Base-by-base conservation (phyloP, 2,888 invertebrate genomes). In the Eretmocerus hayati region DNA sequence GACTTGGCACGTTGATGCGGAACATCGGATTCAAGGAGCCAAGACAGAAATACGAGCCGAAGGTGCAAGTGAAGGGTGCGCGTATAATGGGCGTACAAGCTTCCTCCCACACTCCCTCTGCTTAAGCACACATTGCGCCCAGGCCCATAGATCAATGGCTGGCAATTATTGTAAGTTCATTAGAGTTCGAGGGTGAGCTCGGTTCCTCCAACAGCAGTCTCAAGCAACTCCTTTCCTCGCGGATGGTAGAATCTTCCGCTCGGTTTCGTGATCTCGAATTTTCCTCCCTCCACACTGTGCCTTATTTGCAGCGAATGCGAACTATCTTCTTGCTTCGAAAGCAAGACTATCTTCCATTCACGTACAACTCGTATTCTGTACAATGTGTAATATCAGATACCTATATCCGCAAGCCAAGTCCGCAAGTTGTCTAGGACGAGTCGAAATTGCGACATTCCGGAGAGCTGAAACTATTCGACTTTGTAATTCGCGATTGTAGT, bases 131-230 rank as follows among this genome's bases (percentile, higher is more conserved):
- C 61, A 62, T 63, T 62, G 65, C 66, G 67, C 63, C 64, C 66
- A 62, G 61, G 64, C 58, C 64, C 64, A 70, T 69, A 68, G 69
- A 71, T 70, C 70, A 69, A 71, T 70, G 66, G 68, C 61, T 67
- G 65, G 69, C 65, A 69, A 71, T 71, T 69, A 71, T 69, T 67
- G 70, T 68, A 71, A 70, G 70, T 69, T 70, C 70, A 70, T 71
- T 71, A 69, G 67, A 70, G 60, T 54, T 52, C 26, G 44, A 13
- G n/a, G 8, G 26, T 26, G 8, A 11, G 26, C 1, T 26, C 26
- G 6, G 8, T 26, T 11, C 11, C 26, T 26, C 26, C 8, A 6
- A 11, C 11, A 26, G 26, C 8, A 6, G 26, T 6, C 2, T 19
- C 19, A 16, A 8, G 9, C 20, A 35, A 35, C 36, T 20, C 23